Base-by-base conservation (phyloP, 2,113 vertebrate genomes). In the Gadus macrocephalus region DNA sequence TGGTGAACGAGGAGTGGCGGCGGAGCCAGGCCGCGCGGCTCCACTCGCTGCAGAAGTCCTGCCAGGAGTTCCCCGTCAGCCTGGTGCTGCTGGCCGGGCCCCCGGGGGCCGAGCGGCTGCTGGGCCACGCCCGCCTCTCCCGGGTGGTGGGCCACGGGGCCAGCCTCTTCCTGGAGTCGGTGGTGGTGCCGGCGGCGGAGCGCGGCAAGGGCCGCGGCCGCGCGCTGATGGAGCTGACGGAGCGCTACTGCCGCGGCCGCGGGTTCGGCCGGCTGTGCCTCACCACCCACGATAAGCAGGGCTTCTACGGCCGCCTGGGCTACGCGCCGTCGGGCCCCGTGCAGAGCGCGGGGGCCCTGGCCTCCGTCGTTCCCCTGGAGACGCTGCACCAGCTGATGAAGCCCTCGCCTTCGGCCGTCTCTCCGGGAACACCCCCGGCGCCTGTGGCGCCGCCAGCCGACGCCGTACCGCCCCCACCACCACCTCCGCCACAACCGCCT, bases 271-370 rank as follows among this genome's bases (percentile, higher is more conserved):
- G 88, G 20, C 87, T 99, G 53, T 94, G 87, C 75, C 94, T 99
- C 68, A 97, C 93, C 72, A 98, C 97, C 1, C 97, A 96, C 0
- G 95, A 98, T 70, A 95, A 98, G 83, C 92, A 96, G 84, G 81
- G 92, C 66, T 99, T 99, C 85, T 98, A 99, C 1, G 86, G 91
- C 56, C 96, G 96, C 80, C 83, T 99, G 28, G 96, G 96, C 62
- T 99, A 93, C 0, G 74, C 68, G n/a, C 85, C 92, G 59, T 92
- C 94, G 0, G 74, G 87, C 4, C 96, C 96, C 0, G 96, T 98
- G 73, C 95, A 97, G 86, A 96, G 78, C 1, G 78, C 94, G 3
- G 93, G 92, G 4, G 91, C 94, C 56, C 85, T 94, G 82, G 92
- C 92, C 15, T 73, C 83, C 0, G 74, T 89, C 15, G 81, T 98